Evolutionary conservation across 2,888 invertebrate species (phyloP).

Genomic region (Hemicrepidius hirtus): DNA sequence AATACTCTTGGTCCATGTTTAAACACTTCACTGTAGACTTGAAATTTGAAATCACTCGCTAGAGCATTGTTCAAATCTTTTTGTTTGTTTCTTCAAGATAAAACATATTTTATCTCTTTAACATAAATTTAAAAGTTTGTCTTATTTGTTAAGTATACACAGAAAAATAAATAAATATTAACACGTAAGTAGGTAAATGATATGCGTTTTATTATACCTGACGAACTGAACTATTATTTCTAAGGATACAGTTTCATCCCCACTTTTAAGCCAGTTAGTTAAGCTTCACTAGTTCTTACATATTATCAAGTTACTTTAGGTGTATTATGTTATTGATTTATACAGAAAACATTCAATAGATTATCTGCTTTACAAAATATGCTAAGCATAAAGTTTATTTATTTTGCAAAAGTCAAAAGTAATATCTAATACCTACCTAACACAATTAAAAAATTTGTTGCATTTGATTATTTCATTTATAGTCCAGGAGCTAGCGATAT

Average conservation of each 20-base stretch:
- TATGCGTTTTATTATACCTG: not conserved
- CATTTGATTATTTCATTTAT: too few species aligned
- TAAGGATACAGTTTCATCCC: constrained; percentile 31
- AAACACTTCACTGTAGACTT: not conserved
- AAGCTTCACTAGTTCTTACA: constrained; percentile 37
- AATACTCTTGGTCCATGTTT: constrained; percentile 11
- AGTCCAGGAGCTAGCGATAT: too few species aligned
- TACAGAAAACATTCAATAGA: not conserved
- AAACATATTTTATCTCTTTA: constrained; percentile 11
- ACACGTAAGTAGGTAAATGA: not conserved
- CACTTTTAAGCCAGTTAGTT: constrained; percentile 41
- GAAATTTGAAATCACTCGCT: not conserved
- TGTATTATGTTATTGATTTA: constrained; percentile 35
- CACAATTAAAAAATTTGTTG: too few species aligned
- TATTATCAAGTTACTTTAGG: constrained; percentile 28
- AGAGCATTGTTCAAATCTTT: not conserved
- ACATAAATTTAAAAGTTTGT: not conserved
- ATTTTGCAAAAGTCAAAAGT: too few species aligned
- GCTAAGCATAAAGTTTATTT: too few species aligned
- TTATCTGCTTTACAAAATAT: not conserved
- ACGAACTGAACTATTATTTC: constrained; percentile 19
- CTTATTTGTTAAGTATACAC: not conserved
- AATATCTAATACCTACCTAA: too few species aligned
- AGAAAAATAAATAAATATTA: not conserved
- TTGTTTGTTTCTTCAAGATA: constrained; percentile 9